Percentiles rank a stretch among this genome's conserved stretches.
Evolutionary conservation across 2,888 invertebrate species (phyloP).

Genomic region (Erebia epiphron): DNA sequence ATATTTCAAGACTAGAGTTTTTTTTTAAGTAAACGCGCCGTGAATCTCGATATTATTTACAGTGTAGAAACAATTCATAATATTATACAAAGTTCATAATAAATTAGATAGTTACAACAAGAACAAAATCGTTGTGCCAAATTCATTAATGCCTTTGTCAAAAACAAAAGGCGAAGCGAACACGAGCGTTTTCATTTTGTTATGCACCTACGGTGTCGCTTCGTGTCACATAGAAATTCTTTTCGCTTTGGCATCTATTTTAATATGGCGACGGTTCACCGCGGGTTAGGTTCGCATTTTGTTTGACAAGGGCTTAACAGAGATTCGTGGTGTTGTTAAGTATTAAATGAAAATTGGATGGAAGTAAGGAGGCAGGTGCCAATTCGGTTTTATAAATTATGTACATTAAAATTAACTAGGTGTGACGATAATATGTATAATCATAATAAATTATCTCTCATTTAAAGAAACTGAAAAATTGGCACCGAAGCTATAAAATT

Average conservation of each 20-base stretch:
- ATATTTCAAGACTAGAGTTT: slow-evolving; percentile 74
- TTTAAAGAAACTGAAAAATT: slow-evolving; percentile 58
- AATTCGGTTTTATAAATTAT: background rate
- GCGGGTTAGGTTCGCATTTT: no score
- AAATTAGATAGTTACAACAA: slow-evolving; percentile 2
- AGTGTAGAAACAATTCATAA: slow-evolving; percentile 25
- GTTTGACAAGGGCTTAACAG: background rate
- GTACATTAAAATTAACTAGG: no score
- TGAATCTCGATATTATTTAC: slow-evolving; percentile 58
- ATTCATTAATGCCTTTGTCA: background rate
- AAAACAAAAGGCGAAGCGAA: no score
- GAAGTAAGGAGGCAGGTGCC: background rate
- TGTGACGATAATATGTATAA: no score
- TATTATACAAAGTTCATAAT: background rate
- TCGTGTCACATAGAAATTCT: no score
- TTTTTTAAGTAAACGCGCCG: slow-evolving; percentile 70
- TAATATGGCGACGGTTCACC: no score
- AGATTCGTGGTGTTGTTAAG: background rate
- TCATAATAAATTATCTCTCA: no score
- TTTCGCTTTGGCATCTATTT: no score
- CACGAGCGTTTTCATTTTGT: no score
- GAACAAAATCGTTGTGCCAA: slow-evolving; percentile 8
- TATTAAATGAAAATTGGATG: background rate
- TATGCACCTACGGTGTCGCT: no score
- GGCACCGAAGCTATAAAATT: slow-evolving; percentile 52